Percentiles rank a stretch among this genome's conserved stretches.
phyloP scores from a whole-genome alignment of 2,797 vertebrate genomes.

The Chrysocyon brachyurus region DNA sequence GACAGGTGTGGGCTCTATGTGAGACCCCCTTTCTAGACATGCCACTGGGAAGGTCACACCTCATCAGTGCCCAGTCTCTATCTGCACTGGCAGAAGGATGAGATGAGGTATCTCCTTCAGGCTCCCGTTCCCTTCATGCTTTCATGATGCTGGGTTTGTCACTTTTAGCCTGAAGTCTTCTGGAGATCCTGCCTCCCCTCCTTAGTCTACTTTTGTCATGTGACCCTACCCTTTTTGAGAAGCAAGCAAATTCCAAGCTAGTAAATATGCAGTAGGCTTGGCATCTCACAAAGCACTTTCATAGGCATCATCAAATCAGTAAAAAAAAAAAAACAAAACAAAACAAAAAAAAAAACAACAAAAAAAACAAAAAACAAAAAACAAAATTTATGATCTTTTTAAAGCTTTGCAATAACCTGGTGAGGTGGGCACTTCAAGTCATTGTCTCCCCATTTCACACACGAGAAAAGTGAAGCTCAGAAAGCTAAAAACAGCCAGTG shows the following conservation, averaged over 20 bases:
- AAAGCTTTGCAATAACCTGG: not conserved
- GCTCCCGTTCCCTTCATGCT: not conserved
- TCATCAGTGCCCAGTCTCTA: not conserved
- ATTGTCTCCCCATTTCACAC: not conserved
- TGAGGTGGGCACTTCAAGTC: not conserved
- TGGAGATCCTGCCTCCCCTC: not conserved
- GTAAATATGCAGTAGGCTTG: not conserved
- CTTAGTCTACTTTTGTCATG: not conserved
- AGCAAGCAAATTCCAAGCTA: not conserved
- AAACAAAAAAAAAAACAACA: not conserved
- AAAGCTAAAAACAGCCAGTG: not conserved
- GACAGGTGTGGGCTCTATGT: fast-evolving
- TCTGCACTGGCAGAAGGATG: not conserved
- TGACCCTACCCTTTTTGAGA: not conserved
- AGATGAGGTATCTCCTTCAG: not conserved
- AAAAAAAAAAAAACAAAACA: not conserved
- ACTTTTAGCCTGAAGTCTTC: not conserved
- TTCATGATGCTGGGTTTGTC: not conserved
- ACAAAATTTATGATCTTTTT: not conserved
- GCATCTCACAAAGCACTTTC: not conserved
- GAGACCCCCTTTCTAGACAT: not conserved
- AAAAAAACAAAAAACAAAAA: not conserved
- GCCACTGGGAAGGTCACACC: not conserved
- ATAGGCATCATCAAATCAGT: not conserved
- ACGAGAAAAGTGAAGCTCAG: not conserved